Conservation (phyloP, 2,888 invertebrate species). For the Athetis lepigone region DNA sequence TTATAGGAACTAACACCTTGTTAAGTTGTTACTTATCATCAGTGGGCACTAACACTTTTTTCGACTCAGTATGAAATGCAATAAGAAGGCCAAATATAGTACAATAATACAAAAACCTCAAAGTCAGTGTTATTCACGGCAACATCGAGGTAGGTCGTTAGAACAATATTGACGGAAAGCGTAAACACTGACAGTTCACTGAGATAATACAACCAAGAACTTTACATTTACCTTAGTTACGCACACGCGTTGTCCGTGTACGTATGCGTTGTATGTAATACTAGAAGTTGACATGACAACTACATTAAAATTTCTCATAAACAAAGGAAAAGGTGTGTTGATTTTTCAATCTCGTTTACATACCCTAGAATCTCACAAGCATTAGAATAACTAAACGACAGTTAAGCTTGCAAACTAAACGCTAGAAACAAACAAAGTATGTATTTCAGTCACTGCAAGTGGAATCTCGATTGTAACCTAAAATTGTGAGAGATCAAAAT, state of each 20-base stretch:
- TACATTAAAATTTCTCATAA: constrained; percentile 16
- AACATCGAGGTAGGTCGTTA: constrained; percentile 30
- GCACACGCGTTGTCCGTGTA: constrained; percentile 24
- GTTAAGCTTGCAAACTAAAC: constrained; percentile 32
- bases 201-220: constrained; percentile 17
- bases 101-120: too few species aligned
- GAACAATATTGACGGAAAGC: constrained; percentile 49
- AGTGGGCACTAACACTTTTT: constrained; percentile 32
- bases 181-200: constrained; percentile 37
- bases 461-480: constrained; percentile 8
- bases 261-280: constrained; percentile 22
- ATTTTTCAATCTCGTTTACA: constrained; percentile 28
- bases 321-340: constrained; percentile 45
- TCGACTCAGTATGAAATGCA: too few species aligned
- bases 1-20: constrained; percentile 39
- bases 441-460: not conserved
- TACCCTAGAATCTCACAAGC: constrained; percentile 28
- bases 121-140: constrained; percentile 14
- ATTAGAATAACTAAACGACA: constrained; percentile 27
- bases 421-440: constrained; percentile 36
- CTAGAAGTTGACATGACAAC: constrained; percentile 18
- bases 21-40: not conserved
- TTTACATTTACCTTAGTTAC: constrained; percentile 31
- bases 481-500: constrained; percentile 13
- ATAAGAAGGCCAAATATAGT: too few species aligned